Conservation (phyloP, 2,113 vertebrate genomes). For the Pluvialis apricaria region DNA sequence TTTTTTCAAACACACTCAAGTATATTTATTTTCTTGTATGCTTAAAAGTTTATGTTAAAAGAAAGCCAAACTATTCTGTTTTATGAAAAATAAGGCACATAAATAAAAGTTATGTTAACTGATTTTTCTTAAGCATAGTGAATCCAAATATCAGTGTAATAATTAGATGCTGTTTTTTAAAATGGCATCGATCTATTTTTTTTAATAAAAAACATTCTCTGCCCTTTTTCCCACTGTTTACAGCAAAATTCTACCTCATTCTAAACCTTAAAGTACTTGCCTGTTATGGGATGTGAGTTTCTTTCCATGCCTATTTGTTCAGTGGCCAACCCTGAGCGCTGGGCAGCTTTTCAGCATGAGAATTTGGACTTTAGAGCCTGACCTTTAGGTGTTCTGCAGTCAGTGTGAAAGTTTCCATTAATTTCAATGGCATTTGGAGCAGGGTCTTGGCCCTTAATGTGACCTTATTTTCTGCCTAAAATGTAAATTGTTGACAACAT, state of each 20-base stretch:
- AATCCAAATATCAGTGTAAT: not conserved
- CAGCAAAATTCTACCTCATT: not conserved
- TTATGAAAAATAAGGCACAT: not conserved
- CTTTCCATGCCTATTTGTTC: not conserved
- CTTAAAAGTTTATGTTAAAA: not conserved
- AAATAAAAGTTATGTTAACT: not conserved
- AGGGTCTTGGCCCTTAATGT: not conserved
- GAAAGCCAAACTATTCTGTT: not conserved
- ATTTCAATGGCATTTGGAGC: not conserved
- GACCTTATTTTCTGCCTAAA: not conserved
- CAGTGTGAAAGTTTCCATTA: not conserved
- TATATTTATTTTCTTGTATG: not conserved
- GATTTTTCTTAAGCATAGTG: not conserved
- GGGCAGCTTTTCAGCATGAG: not conserved
- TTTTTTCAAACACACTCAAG: not conserved
- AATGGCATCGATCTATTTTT: not conserved
- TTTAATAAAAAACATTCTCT: not conserved
- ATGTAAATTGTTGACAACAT: not conserved
- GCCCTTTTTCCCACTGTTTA: not conserved
- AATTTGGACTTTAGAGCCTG: not conserved
- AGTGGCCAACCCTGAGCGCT: accelerated
- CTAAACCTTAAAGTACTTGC: not conserved
- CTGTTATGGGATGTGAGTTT: not conserved
- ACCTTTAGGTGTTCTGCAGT: not conserved
- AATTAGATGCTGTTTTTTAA: not conserved